A percentile compares a stretch with the other conserved stretches of the same genome.
Conservation (phyloP, 2,888 invertebrate species). For the Ceraclea dissimilis region DNA sequence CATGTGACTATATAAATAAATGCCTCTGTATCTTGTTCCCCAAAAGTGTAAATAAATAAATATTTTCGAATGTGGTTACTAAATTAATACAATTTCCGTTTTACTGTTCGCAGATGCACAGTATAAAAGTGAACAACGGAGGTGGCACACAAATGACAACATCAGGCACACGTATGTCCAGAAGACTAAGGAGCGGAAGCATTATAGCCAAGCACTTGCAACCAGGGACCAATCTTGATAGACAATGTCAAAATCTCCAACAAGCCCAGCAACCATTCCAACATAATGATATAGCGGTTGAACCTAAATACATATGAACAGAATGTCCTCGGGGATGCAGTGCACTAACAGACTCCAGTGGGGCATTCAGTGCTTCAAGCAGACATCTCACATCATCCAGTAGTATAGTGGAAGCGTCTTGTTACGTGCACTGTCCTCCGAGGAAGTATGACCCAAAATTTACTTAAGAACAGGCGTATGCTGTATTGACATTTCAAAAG, state of each 20-base stretch:
- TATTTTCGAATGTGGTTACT: too few species aligned
- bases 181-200: conserved; percentile 21
- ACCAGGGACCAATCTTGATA: conserved; percentile 14
- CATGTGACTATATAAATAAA: too few species aligned
- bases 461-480: background rate
- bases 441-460: background rate
- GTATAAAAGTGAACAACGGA: conserved; percentile 18
- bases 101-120: conserved; percentile 20
- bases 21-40: too few species aligned
- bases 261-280: conserved; percentile 25
- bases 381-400: background rate
- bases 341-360: background rate
- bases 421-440: conserved; percentile 1
- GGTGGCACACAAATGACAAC: conserved; percentile 21
- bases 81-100: too few species aligned
- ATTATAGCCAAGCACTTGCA: conserved; percentile 15
- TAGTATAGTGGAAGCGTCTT: background rate
- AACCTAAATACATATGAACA: conserved; percentile 21
- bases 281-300: background rate
- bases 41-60: too few species aligned
- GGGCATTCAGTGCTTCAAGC: background rate
- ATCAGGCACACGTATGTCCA: conserved; percentile 22
- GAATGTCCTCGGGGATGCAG: background rate
- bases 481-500: too few species aligned
- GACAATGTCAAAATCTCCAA: conserved; percentile 27